A percentile compares a stretch with the other conserved stretches of the same genome.
Conservation (phyloP, 92 coral and sea anemone genomes). For the Ricordea florida region DNA sequence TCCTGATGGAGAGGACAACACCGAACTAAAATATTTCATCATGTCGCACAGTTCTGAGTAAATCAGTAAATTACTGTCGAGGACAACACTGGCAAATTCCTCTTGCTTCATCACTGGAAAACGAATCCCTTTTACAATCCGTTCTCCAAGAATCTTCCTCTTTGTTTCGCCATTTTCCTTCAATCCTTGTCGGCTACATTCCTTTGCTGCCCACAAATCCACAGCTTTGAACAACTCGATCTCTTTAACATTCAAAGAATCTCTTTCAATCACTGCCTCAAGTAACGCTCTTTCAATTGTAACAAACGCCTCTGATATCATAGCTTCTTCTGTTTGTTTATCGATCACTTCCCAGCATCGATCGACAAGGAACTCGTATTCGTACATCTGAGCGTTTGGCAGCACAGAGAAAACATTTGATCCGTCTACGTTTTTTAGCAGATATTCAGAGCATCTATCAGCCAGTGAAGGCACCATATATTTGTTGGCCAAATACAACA, state of each 20-base stretch:
- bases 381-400: slow-evolving; percentile 47
- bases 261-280: slow-evolving; percentile 36
- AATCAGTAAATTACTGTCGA: not conserved
- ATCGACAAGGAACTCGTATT: slow-evolving; percentile 46
- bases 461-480: slow-evolving; percentile 65
- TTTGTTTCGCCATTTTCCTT: not conserved
- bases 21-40: not conserved
- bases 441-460: slow-evolving; percentile 50
- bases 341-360: slow-evolving; percentile 72
- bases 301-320: slow-evolving; percentile 41
- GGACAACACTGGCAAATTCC: slow-evolving; percentile 1
- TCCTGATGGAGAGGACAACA: not conserved
- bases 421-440: slow-evolving; percentile 49
- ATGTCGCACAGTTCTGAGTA: not conserved
- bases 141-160: slow-evolving; percentile 13
- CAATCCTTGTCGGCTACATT: slow-evolving; percentile 35
- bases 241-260: slow-evolving; percentile 61
- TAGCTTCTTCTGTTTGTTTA: slow-evolving; percentile 48
- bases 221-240: slow-evolving; percentile 65
- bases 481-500: slow-evolving; percentile 75
- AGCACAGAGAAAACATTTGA: slow-evolving; percentile 60
- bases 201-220: slow-evolving; percentile 59
- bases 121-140: not conserved
- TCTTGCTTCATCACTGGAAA: slow-evolving; percentile 14
- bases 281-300: slow-evolving; percentile 31